Conservation (phyloP, 2,888 invertebrate genomes). For the Andrena trimmerana region DNA sequence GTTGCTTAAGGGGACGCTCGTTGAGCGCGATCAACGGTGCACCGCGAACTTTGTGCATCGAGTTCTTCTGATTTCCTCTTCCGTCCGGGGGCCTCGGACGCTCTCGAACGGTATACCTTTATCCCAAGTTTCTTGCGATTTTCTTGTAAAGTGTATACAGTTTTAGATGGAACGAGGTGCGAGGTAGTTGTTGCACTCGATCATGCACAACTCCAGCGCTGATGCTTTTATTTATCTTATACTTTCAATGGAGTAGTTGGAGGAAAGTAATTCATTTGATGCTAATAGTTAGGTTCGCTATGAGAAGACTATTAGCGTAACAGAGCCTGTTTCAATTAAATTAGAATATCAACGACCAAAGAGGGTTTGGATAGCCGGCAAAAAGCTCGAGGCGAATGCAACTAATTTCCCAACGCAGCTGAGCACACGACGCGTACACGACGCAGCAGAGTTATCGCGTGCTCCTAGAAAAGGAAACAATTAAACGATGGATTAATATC, state of each 20-base stretch:
- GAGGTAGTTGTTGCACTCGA: background rate
- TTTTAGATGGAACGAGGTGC: background rate
- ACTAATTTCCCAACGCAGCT: background rate
- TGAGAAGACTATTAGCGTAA: background rate
- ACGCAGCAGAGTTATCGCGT: too few species aligned
- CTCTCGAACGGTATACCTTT: background rate
- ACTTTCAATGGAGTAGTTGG: too few species aligned
- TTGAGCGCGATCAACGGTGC: conserved; percentile 38
- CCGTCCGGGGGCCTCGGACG: background rate
- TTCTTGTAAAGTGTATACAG: background rate
- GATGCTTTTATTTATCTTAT: too few species aligned
- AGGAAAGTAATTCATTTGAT: too few species aligned
- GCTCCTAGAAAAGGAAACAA: conserved; percentile 17
- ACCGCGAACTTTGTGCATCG: conserved; percentile 17
- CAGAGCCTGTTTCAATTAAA: background rate
- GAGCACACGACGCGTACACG: background rate
- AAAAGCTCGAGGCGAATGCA: conserved; percentile 1
- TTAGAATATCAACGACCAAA: too few species aligned
- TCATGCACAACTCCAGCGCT: too few species aligned
- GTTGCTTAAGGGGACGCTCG: conserved; percentile 48
- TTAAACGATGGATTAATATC: conserved; percentile 31
- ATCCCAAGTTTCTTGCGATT: background rate
- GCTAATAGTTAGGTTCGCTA: too few species aligned
- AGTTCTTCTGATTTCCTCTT: too few species aligned
- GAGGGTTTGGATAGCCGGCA: background rate